phyloP scores from a whole-genome alignment of 1,140 invertebrate species.

The Leptoteleia sp. region DNA sequence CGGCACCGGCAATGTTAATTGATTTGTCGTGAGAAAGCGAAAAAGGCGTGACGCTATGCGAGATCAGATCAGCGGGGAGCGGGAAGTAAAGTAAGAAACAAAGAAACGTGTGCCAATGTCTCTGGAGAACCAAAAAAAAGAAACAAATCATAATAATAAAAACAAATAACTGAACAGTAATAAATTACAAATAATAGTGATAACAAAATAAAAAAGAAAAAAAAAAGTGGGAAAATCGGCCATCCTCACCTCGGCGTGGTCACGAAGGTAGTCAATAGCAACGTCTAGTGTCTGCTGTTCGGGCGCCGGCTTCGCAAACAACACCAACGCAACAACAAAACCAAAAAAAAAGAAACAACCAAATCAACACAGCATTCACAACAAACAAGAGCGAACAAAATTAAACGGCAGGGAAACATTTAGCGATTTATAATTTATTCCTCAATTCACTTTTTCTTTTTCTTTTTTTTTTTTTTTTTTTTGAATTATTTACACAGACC shows the following conservation, averaged over 20 bases:
- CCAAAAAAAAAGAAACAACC: constrained; percentile 81
- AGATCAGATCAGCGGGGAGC: constrained; percentile 41
- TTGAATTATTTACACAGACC: too few relatives aligned
- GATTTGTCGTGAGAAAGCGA: constrained; percentile 45
- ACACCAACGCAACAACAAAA: constrained; percentile 83
- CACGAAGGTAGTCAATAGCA: constrained; percentile 93
- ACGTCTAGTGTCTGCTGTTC: constrained; percentile 93
- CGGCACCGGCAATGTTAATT: constrained; percentile 39
- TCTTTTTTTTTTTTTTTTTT: too few relatives aligned
- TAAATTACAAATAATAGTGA: constrained; percentile 28
- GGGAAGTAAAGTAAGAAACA: constrained; percentile 35
- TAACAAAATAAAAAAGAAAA: constrained; percentile 38
- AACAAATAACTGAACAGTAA: too few relatives aligned
- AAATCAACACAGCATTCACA: constrained; percentile 81
- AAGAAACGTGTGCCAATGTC: constrained; percentile 15
- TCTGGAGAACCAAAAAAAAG: neutral
- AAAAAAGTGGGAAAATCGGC: constrained; percentile 75
- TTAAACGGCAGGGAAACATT: constrained; percentile 66
- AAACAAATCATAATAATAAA: constrained; percentile 12
- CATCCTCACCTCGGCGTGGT: constrained; percentile 89
- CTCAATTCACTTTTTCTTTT: too few relatives aligned
- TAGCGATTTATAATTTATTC: constrained; percentile 2
- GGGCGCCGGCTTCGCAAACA: constrained; percentile 85
- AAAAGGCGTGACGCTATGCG: constrained; percentile 29
- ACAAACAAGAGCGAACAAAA: constrained; percentile 76